These are phyloP conservation scores for Xylota sylvarum DNA, from an alignment of 2,888 invertebrate genomes.

Conservation along the genomic window DNA sequence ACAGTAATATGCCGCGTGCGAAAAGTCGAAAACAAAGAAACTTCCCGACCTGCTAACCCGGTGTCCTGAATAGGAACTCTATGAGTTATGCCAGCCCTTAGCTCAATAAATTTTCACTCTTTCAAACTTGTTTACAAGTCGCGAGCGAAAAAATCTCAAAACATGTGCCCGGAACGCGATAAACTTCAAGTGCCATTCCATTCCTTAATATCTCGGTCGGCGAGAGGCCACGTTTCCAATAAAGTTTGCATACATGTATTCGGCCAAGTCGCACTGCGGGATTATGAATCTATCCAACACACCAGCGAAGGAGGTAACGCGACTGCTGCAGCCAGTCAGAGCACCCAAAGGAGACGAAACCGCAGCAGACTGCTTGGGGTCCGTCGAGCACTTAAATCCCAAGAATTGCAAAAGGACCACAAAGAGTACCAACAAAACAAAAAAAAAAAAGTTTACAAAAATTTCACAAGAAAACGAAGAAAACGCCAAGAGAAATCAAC, in stretches of 20 bases:
- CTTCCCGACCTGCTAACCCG: slow-evolving; percentile 82
- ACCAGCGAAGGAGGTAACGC: slow-evolving; percentile 23
- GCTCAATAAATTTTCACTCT: slow-evolving; percentile 84
- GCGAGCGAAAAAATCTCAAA: slow-evolving; percentile 69
- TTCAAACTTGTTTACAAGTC: slow-evolving; percentile 78
- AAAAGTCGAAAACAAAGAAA: slow-evolving; percentile 62
- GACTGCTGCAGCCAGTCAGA: slow-evolving; percentile 21
- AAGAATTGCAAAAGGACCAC: slow-evolving; percentile 71
- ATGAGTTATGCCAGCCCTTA: slow-evolving; percentile 84
- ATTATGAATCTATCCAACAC: slow-evolving; percentile 70
- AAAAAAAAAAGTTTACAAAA: slow-evolving; percentile 49
- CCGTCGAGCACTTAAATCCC: slow-evolving; percentile 78
- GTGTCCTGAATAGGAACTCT: slow-evolving; percentile 79
- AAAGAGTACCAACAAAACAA: slow-evolving; percentile 4
- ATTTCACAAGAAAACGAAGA: slow-evolving; percentile 59
- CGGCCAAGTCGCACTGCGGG: slow-evolving; percentile 58
- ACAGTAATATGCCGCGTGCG: slow-evolving; percentile 62
- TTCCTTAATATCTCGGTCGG: slow-evolving; percentile 41
- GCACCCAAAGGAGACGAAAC: slow-evolving; percentile 49
- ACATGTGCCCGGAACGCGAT: slow-evolving; percentile 76
- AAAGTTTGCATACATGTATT: slow-evolving; percentile 65
- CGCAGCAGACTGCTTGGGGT: slow-evolving; percentile 84
- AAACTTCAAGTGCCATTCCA: slow-evolving; percentile 74
- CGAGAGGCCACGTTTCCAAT: slow-evolving; percentile 57
- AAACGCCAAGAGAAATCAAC: slow-evolving; percentile 67